A percentile compares a stretch with the other conserved stretches of the same genome.
These are phyloP conservation scores for Xestoiulus laeticollis DNA, from an alignment of 2,888 invertebrate species.

Conservation along the genomic window DNA sequence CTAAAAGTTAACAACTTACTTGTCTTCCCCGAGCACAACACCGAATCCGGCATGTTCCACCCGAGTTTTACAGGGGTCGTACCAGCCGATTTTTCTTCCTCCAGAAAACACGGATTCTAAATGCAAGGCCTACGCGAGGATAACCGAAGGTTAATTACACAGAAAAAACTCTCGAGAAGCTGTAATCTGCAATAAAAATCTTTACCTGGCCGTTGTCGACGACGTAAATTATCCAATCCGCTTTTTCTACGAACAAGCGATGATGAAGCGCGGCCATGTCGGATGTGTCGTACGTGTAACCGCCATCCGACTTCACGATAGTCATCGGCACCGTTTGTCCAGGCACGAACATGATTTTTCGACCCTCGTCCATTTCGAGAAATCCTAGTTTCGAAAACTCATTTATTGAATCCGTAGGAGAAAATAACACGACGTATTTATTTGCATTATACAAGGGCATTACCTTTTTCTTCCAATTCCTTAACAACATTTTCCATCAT, in stretches of 20 bases:
- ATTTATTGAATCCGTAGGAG: neutral
- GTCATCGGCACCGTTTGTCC: constrained; percentile 85
- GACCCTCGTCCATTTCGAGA: constrained; percentile 81
- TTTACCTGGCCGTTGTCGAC: constrained; percentile 90
- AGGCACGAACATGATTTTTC: constrained; percentile 82
- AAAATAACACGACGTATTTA: neutral
- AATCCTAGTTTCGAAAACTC: constrained; percentile 62
- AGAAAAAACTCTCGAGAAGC: neutral
- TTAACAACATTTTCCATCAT: constrained; percentile 84
- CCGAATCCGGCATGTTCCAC: constrained; percentile 96
- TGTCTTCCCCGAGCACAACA: constrained; percentile 97
- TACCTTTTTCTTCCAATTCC: constrained; percentile 74
- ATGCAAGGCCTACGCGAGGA: constrained; percentile 69
- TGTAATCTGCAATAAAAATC: neutral
- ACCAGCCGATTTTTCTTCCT: constrained; percentile 79
- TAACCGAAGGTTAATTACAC: neutral
- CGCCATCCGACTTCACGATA: constrained; percentile 96
- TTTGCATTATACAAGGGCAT: constrained; percentile 21
- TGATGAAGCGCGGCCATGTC: constrained; percentile 93
- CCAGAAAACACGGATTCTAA: constrained; percentile 81
- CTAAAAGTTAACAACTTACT: constrained; percentile 60
- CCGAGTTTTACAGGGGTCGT: constrained; percentile 72
- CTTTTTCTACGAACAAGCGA: constrained; percentile 82
- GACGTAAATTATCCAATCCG: constrained; percentile 90
- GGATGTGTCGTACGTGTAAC: constrained; percentile 96